Conservation (phyloP, 2,113 vertebrate species). For the Amphiprion percula region DNA sequence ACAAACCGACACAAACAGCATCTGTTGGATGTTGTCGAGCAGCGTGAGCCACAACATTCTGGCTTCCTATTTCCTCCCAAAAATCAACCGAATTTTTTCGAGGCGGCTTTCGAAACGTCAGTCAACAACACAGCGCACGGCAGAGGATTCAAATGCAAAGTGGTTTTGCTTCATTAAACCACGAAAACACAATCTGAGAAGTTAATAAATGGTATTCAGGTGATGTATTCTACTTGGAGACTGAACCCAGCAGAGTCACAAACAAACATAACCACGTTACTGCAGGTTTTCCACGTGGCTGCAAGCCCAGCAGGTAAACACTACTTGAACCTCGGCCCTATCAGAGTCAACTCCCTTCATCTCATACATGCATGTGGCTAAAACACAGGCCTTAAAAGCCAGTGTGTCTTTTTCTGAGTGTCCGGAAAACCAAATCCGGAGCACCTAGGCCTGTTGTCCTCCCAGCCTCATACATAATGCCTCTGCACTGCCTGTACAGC, state of each 20-base stretch:
- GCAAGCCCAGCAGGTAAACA: constrained; percentile 32
- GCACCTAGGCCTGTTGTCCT: neutral
- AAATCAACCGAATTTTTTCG: constrained; percentile 12
- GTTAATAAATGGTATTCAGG: neutral
- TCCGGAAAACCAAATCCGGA: neutral
- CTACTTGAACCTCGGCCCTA: neutral
- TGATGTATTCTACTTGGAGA: neutral
- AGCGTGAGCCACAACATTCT: neutral
- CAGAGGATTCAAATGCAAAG: neutral
- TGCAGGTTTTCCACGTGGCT: constrained; percentile 12
- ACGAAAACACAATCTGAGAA: neutral
- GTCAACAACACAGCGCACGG: no score
- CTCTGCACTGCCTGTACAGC: constrained; percentile 1
- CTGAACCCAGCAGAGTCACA: neutral
- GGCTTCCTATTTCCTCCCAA: constrained; percentile 6
- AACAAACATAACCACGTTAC: neutral
- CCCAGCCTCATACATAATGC: neutral
- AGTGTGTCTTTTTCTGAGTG: neutral
- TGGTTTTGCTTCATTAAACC: no score
- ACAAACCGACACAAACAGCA: neutral
- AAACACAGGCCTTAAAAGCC: neutral
- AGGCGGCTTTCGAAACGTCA: neutral
- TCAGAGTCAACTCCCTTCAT: neutral
- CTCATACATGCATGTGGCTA: neutral
- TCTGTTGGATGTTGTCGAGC: constrained; percentile 4